These are phyloP conservation scores for Nibea coibor DNA, from an alignment of 2,113 vertebrate species.

Conservation along the genomic window DNA sequence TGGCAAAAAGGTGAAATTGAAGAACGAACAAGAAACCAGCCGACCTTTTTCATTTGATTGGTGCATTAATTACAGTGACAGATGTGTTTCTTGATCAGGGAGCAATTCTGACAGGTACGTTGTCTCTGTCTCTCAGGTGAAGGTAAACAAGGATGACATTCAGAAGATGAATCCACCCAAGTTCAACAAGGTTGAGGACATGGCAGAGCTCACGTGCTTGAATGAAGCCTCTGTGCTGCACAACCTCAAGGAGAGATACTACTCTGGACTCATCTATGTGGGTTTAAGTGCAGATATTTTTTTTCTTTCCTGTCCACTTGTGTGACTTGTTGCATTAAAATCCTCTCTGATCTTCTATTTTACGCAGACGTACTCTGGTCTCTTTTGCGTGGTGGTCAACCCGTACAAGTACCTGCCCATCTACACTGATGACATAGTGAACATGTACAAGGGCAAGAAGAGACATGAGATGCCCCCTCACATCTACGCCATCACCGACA, in stretches of 20 bases:
- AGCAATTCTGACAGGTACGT: neutral
- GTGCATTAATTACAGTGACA: neutral
- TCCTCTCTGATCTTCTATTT: neutral
- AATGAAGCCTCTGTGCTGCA: constrained; percentile 88
- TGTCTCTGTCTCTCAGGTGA: constrained; percentile 67
- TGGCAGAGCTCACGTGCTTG: constrained; percentile 88
- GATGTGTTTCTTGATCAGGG: neutral
- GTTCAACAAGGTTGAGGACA: constrained; percentile 88
- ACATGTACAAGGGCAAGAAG: constrained; percentile 95
- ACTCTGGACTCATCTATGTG: constrained; percentile 88
- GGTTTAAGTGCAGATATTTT: constrained; percentile 39
- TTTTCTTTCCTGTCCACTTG: too few species aligned
- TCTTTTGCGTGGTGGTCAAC: constrained; percentile 94
- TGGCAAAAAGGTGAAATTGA: constrained; percentile 76
- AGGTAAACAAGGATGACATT: constrained; percentile 85
- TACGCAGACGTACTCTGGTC: constrained; percentile 90
- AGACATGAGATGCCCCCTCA: constrained; percentile 93
- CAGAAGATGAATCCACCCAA: constrained; percentile 89
- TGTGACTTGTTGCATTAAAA: neutral
- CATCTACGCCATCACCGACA: constrained; percentile 92
- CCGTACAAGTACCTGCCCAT: constrained; percentile 93
- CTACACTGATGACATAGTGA: constrained; percentile 91
- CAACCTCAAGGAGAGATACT: constrained; percentile 88
- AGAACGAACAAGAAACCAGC: too few species aligned
- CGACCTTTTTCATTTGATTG: neutral